Base-by-base conservation (phyloP, 2,113 vertebrate species). In the Onychostruthus taczanowskii region DNA sequence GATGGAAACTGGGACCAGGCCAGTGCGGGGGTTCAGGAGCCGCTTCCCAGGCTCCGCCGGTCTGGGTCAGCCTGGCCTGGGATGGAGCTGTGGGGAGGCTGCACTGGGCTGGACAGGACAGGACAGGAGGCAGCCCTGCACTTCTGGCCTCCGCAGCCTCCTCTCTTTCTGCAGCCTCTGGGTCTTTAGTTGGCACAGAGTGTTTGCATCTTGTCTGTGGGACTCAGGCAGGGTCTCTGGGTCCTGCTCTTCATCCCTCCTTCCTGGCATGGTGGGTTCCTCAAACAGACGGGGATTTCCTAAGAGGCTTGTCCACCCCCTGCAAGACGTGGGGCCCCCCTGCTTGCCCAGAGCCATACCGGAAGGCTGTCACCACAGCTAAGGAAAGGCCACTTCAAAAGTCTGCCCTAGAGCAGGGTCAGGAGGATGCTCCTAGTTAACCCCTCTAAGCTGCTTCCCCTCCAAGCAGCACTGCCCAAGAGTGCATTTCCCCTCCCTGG, bases 301-400 rank as follows among this genome's bases (percentile, higher is more conserved):
- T 90, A 86, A 92, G 92, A 92, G 68, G 17, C 10, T 80, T 1
- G 2, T 69, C 55, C 8, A 0, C 28, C 31, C 63, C 30, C 43
- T 69, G 55, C 28, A 31, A 72, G 31, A 11, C 0, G 0, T 9
- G 37, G 63, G 90, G 94, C 90, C 90, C 90, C 90, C 69, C 92
- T 64, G 58, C 16, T 35, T 78, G 31, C 28, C 18, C 31, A 7
- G 28, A 61, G 37, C 19, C 47, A 17, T 74, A 26, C 69, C 8
- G 14, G 87, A 96, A 94, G 24, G 74, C 73, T 91, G 91, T 64
- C 43, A 46, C 0, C 1, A 59, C 27, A 74, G 61, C 73, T 1
- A 15, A 95, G 91, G 89, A 96, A 95, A 78, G 33, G 69, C 77
- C 93, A 96, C 95, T 96, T 91, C 16, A 93, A 43, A 64, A 43